Base-by-base conservation (phyloP, 2,113 vertebrate genomes). In the Rutilus rutilus region DNA sequence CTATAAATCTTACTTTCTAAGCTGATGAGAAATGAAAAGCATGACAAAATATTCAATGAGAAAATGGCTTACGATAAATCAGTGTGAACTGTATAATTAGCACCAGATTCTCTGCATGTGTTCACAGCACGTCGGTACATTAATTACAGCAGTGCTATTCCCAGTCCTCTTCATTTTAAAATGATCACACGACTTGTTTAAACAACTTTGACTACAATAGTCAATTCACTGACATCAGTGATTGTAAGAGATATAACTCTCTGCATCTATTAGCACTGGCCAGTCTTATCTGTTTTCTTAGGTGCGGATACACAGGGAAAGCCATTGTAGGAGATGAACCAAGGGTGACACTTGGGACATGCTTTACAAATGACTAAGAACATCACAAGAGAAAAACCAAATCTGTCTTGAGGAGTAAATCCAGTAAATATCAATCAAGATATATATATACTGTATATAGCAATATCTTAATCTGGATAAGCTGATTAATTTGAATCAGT, bases 61-160 rank as follows among this genome's bases (percentile, higher is more conserved):
- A 60, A 60, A 86, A 73, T 2, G 8, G 39, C 52, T 60, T 42
- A 27, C 10, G 5, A 73, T 64, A 86, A 86, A 86, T 82, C 85
- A 82, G 15, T n/a, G 23, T 64, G 30, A 75, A 62, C 42, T 45
- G 77, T 30, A 21, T 85, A 85, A 85, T 86, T 81, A 64, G 23
- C 45, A 11, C 36, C 85, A 80, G 78, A 71, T 60, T 85, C 45
- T 79, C 47, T 67, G 76, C 64, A 69, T 86, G 47, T 60, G 84
- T 59, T 81, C 76, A 30, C 62, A 71, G 76, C 47, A n/a, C 33
- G 30, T 42, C 76, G 39, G 30, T 62, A 57, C 42, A 74, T 62
- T 81, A 60, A 81, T 81, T 62, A 81, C 54, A 73, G 65, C 57
- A n/a, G 6, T 47, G 64, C 5, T 47, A 27, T 60, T 80, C 78